Base-by-base conservation (phyloP, 2,113 vertebrate genomes). In the Rhynchopsitta pachyrhyncha region DNA sequence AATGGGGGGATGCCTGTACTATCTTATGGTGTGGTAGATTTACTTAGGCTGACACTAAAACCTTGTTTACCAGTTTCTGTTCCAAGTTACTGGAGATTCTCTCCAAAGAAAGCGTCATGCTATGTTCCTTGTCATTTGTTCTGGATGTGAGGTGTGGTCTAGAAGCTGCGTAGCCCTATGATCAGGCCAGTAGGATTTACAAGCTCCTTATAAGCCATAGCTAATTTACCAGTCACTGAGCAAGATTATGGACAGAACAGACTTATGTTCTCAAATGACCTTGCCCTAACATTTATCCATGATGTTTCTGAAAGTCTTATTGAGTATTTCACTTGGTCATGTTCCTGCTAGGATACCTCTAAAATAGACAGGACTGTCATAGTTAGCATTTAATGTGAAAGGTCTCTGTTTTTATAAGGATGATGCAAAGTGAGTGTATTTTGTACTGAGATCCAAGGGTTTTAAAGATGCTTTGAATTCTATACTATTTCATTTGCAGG, bases 131-230 rank as follows among this genome's bases (percentile, higher is more conserved):
- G 17, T 68, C 1, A 18, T 11, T 41, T 42, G 25, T 6, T 64
- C 25, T 79, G 52, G 13, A 3, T 64, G 8, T 35, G 33, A 44
- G 10, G 17, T 60, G 7, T 20, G 20, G 17, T 49, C 19, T 27
- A 27, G 52, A 20, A 73, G 49, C 20, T 1, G 0, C 39, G 7
- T 42, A 62, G 52, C 17, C 10, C 29, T 47, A 0, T 33, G 31
- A 25, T 77, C 29, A 69, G 49, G 35, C 17, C 31, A 35, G 20
- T 24, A 76, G 44, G 52, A 76, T 82, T 89, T 79, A 53, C 7
- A 70, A 31, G 22, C 10, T 81, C 12, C 28, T 78, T 53, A n/a
- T 4, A 71, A 85, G 17, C 35, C 5, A 1, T 44, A 31, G 22
- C 41, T 52, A 16, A 24, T 42, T 92, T 41, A 37, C 4, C 14